A percentile compares a stretch with the other conserved stretches of the same genome.
phyloP scores from a whole-genome alignment of 2,797 vertebrate genomes.

The Mormyrops attenuatus region DNA sequence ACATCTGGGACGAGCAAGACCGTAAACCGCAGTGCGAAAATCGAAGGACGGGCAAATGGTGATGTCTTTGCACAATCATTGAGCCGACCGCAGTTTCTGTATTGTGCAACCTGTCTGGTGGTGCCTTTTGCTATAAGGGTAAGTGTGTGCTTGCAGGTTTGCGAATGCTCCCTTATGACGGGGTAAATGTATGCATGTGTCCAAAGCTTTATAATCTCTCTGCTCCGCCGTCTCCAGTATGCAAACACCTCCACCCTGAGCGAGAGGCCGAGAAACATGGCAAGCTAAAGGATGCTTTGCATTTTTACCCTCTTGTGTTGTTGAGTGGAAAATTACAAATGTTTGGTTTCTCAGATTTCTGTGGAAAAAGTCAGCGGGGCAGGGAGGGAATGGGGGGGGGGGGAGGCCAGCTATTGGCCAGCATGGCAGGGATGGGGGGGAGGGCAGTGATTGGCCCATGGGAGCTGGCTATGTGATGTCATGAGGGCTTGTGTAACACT shows the following conservation, averaged over 20 bases:
- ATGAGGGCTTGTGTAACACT: conserved; percentile 51
- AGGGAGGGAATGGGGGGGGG: conserved; percentile 20
- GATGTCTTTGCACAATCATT: background rate
- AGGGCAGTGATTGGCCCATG: conserved; percentile 46
- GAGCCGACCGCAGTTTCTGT: background rate
- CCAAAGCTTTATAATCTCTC: background rate
- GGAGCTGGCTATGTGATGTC: conserved; percentile 56
- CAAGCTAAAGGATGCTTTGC: conserved; percentile 21
- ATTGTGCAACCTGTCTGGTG: background rate
- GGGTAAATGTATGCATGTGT: background rate
- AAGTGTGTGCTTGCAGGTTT: background rate
- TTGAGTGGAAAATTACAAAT: conserved; percentile 50
- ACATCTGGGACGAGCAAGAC: background rate
- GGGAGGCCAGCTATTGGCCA: conserved; percentile 18
- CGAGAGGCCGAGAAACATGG: background rate
- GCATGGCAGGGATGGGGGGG: conserved; percentile 19
- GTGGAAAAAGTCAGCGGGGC: conserved; percentile 39
- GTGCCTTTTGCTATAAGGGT: background rate
- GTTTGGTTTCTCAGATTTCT: conserved; percentile 36
- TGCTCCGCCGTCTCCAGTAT: background rate
- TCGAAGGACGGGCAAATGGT: background rate
- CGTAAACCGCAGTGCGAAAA: background rate
- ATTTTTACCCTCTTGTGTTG: conserved; percentile 33
- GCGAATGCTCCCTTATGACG: background rate
- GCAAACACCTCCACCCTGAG: background rate